Conservation (phyloP, 2,797 vertebrate genomes). For the Coilia nasus region DNA sequence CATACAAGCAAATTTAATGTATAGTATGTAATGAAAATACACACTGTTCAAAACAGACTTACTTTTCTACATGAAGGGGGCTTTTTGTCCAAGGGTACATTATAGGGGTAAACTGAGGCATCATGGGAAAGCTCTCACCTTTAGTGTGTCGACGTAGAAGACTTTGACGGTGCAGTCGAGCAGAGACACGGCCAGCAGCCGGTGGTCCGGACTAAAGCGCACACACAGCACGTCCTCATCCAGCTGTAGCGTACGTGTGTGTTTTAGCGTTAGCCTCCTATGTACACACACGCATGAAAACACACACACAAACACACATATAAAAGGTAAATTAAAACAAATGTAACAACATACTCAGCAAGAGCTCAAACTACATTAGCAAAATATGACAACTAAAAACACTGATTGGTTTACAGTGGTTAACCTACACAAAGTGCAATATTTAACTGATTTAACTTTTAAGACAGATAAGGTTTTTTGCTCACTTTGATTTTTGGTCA, state of each 20-base stretch:
- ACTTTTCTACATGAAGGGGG: no score
- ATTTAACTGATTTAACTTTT: not conserved
- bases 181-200: constrained; percentile 88
- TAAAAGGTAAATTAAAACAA: not conserved
- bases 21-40: no score
- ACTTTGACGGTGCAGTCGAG: constrained; percentile 95
- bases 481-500: constrained; percentile 80
- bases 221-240: constrained; percentile 95
- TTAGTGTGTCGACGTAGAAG: constrained; percentile 92
- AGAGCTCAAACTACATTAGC: not conserved
- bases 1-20: no score
- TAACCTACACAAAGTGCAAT: not conserved
- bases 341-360: not conserved
- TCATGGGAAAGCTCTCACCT: constrained; percentile 72
- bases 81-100: no score
- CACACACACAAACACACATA: constrained; percentile 27
- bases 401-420: not conserved
- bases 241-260: constrained; percentile 85
- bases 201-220: constrained; percentile 85
- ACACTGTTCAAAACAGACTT: no score
- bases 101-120: not conserved
- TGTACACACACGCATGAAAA: constrained; percentile 32
- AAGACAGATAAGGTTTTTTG: not conserved
- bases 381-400: not conserved
- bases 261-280: constrained; percentile 85